phyloP scores from a whole-genome alignment of 2,113 vertebrate species.

The Catharus minimus region DNA sequence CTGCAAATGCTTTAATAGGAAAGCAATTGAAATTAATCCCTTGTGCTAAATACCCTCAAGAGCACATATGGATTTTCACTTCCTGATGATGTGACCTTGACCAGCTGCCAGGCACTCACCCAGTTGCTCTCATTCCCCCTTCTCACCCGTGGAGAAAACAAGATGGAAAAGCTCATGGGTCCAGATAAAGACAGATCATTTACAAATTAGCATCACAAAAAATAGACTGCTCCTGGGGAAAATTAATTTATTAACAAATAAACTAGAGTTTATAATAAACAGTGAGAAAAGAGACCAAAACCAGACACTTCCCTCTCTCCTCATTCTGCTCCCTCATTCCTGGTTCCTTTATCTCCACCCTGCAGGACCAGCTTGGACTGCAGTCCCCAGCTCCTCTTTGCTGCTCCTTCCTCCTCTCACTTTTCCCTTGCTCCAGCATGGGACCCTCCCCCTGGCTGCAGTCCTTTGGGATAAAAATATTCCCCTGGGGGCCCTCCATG shows the following conservation, averaged over 20 bases:
- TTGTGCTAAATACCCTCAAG: neutral
- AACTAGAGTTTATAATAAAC: neutral
- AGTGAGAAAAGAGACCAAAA: neutral
- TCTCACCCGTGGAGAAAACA: neutral
- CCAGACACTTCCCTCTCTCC: neutral
- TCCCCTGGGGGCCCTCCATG: too few relatives aligned
- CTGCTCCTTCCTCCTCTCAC: too few relatives aligned
- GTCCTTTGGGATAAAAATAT: too few relatives aligned
- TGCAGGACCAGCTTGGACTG: too few relatives aligned
- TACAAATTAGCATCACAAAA: neutral
- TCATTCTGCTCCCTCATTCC: neutral
- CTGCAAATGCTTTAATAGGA: neutral
- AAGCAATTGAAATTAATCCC: neutral
- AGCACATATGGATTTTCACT: neutral
- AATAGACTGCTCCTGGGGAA: neutral
- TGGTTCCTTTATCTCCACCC: neutral
- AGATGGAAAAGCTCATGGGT: neutral
- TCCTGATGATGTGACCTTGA: neutral
- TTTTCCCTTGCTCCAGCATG: too few relatives aligned
- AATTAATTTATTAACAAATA: neutral
- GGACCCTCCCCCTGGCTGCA: too few relatives aligned
- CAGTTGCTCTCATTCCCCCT: neutral
- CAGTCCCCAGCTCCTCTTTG: too few relatives aligned
- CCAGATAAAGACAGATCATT: neutral
- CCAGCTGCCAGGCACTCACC: neutral